Evolutionary conservation across 1,140 invertebrate species (phyloP).

Genomic region (Eubasilissa regina): DNA sequence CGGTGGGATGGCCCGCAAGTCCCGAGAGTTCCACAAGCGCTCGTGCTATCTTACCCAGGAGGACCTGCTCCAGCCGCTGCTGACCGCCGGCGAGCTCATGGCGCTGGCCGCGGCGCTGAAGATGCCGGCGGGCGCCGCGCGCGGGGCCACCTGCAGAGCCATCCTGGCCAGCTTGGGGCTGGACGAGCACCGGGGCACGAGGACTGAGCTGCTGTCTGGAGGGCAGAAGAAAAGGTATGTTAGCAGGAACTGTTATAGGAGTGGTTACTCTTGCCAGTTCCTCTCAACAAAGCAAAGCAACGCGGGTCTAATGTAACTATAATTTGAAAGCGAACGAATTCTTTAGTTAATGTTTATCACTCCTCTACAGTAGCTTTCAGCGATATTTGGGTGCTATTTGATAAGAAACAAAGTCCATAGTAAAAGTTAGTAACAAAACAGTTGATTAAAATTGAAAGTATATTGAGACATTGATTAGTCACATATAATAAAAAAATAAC

Average conservation of each 20-base stretch:
- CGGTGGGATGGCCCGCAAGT: conserved; percentile 65
- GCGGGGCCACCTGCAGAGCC: conserved; percentile 63
- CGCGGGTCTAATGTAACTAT: no score
- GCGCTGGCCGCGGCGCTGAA: conserved; percentile 88
- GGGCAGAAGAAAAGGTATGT: conserved; percentile 80
- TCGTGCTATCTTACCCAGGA: conserved; percentile 93
- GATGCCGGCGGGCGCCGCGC: conserved; percentile 64
- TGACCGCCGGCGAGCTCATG: conserved; percentile 89
- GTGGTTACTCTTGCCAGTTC: no score
- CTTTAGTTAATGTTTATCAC: no score
- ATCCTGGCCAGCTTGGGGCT: conserved; percentile 75
- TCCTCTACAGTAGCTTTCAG: no score
- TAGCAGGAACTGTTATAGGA: neutral
- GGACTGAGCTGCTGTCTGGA: conserved; percentile 78
- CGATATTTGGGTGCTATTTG: no score
- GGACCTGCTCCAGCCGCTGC: conserved; percentile 85
- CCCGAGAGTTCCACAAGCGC: conserved; percentile 70
- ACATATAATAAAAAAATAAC: no score
- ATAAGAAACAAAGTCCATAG: no score
- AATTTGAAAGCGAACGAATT: no score
- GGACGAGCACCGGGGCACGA: conserved; percentile 77
- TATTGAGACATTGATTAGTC: no score
- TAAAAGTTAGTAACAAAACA: neutral
- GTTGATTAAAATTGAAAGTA: no score
- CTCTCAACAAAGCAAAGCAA: no score